Evolutionary conservation across 2,113 vertebrate species (phyloP), one percentile per base, ranked within the genome.

Genomic region (Tetrax tetrax): DNA sequence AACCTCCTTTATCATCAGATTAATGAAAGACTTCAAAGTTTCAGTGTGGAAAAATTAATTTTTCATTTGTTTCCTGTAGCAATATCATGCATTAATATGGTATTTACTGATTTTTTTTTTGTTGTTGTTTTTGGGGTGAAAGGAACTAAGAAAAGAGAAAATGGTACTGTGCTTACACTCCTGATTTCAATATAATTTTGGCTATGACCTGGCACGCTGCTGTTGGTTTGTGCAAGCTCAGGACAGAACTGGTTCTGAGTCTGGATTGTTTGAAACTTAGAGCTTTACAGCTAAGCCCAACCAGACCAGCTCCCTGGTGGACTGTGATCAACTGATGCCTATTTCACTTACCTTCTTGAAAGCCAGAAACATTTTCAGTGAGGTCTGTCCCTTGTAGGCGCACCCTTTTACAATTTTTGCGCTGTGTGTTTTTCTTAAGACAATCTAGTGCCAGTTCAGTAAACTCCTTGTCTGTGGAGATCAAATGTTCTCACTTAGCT

Each of bases 251-350:
- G 59, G 18, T 33, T 79, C 24, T 1, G 6, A 35, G 48, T 68
- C 48, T 75, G 45, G 29, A 33, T 81, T 41, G 22, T 76, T 45
- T 7, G 2, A 31, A 54, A 50, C 38, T 23, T 41, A 23, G 50
- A 89, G 59, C 41, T 93, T 50, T 64, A 27, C 19, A 54, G 45
- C 61, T 71, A 80, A 78, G 59, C 38, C 41, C 75, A 37, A 51
- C 25, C 31, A 37, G n/a, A 57, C 21, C 0, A 1, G 1, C 18
- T 54, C 23, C 23, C 16, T 0, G 0, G 31, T 16, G 33, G 41
- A 2, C 24, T 72, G 0, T 8, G 37, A 43, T 47, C 20, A n/a
- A 1, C 20, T 83, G 64, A 38, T 7, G 27, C 61, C 41, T 59
- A 2, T 64, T 81, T 75, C 29, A 23, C 37, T 33, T 63, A 35